Base-by-base conservation (phyloP, 2,888 invertebrate species). In the Polia nebulosa region DNA sequence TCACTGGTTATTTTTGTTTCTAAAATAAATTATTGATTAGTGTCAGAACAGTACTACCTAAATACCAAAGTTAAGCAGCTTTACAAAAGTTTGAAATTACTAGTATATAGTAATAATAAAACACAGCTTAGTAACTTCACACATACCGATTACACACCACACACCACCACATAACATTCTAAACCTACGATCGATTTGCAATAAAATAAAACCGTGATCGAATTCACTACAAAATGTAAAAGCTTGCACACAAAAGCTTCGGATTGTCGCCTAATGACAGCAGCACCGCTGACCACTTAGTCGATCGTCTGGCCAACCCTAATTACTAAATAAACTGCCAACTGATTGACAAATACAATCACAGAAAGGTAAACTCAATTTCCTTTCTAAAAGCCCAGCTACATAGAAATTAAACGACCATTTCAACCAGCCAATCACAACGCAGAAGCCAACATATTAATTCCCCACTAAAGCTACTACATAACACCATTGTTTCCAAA, bases 401-500 rank as follows among this genome's bases (percentile, higher is more conserved):
- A 47, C 29, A 57, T 32, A 44, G 15, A 36, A 77, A 78, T 55
- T 51, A 47, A 64, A 71, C 41, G 17, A 25, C 20, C 17, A 32
- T 44, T 56, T 34, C 27, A 64, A 64, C 39, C 17, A 39, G 29
- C 63, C 70, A 70, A 76, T 80, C 61, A 73, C 27, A 64, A n/a
- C 11, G 47, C 58, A 61, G 77, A 44, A 76, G 61, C 72, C 57
- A 57, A 70, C 80, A 72, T 52, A 65, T 72, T 66, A 80, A 82
- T 80, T 65, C 49, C 66, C 57, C 45, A 66, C 59, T 65, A 62
- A 59, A 47, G 53, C 77, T 66, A 73, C 81, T 27, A 79, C 71
- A 76, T 74, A 71, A 71, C 75, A 56, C 67, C 72, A 80, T 78
- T 80, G 82, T 84, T 79, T 67, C 53, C 29, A 66, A 80, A 73